Evolutionary conservation across 2,888 invertebrate species (phyloP).

Genomic region (Drosophila macrospina): DNA sequence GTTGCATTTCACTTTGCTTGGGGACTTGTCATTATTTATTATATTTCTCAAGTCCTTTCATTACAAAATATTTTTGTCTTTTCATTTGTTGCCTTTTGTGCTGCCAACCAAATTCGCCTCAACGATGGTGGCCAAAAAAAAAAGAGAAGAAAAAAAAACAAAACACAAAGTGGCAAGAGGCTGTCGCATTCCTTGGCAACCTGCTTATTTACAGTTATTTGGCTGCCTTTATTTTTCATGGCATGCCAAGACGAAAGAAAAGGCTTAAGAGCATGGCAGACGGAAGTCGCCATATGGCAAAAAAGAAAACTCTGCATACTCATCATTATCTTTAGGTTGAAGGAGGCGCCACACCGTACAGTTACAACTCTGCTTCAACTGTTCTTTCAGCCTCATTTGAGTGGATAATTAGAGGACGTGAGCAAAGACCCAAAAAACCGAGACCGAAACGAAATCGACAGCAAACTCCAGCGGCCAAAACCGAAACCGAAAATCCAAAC

Average conservation of each 20-base stretch:
- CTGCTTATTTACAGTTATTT: conserved; percentile 76
- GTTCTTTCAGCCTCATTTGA: conserved; percentile 70
- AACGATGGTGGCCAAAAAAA: too few species aligned
- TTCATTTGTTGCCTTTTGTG: conserved; percentile 70
- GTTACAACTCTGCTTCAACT: conserved; percentile 38
- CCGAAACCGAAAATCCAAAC: conserved; percentile 16
- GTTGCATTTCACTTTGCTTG: conserved; percentile 51
- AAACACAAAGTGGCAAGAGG: conserved; percentile 7
- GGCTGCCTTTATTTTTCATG: conserved; percentile 47
- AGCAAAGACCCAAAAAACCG: conserved; percentile 6
- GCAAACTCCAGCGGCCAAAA: neutral
- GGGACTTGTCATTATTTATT: conserved; percentile 76
- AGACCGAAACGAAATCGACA: neutral
- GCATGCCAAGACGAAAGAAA: conserved; percentile 38
- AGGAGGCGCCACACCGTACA: conserved; percentile 2
- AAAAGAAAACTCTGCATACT: conserved; percentile 23
- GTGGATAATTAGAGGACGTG: conserved; percentile 65
- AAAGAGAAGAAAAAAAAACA: conserved; percentile 1
- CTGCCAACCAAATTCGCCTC: conserved; percentile 41
- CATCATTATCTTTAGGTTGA: conserved; percentile 39
- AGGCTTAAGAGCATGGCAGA: conserved; percentile 37
- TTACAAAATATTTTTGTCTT: conserved; percentile 74
- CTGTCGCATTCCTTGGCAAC: conserved; percentile 65
- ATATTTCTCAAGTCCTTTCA: conserved; percentile 78
- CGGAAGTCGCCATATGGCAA: conserved; percentile 51